These are phyloP conservation scores for Calephelis virginiensis DNA, from an alignment of 1,140 invertebrate genomes.

Conservation along the genomic window DNA sequence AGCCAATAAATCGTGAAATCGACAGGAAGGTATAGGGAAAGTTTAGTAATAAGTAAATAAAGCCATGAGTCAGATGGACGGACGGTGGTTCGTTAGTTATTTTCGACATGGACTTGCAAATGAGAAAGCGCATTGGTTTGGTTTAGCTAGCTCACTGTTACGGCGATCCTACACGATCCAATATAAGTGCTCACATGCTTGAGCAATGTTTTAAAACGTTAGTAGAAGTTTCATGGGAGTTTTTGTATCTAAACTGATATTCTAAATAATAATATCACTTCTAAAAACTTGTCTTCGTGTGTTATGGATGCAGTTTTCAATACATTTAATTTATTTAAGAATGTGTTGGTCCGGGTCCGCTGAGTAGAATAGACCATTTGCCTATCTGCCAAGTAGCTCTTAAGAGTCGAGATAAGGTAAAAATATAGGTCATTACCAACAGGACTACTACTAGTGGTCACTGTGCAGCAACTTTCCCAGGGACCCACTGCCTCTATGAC, in stretches of 20 bases:
- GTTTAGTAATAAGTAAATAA: constrained; percentile 52
- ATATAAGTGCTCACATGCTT: background rate
- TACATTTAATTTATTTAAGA: too few species aligned
- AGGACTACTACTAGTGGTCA: too few species aligned
- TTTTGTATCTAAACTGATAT: background rate
- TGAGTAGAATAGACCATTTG: too few species aligned
- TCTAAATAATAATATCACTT: background rate
- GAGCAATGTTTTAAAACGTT: background rate
- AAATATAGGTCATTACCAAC: too few species aligned
- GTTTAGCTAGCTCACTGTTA: constrained; percentile 7
- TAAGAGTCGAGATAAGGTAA: too few species aligned
- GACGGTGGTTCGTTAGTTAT: constrained; percentile 51
- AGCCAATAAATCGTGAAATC: constrained; percentile 20
- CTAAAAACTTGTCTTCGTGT: too few species aligned
- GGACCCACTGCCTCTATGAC: too few species aligned
- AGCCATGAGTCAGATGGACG: constrained; percentile 54
- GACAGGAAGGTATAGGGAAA: constrained; percentile 44
- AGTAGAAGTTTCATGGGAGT: too few species aligned
- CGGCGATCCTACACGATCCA: background rate
- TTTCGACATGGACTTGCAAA: constrained; percentile 71
- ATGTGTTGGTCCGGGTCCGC: too few species aligned
- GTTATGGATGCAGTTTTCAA: too few species aligned
- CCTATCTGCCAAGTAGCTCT: too few species aligned
- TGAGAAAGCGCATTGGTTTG: constrained; percentile 61
- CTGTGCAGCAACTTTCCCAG: too few species aligned